Evolutionary conservation across 2,797 vertebrate genomes (phyloP), one percentile per base, ranked within the genome.

Genomic region (Chloroceryle inda): DNA sequence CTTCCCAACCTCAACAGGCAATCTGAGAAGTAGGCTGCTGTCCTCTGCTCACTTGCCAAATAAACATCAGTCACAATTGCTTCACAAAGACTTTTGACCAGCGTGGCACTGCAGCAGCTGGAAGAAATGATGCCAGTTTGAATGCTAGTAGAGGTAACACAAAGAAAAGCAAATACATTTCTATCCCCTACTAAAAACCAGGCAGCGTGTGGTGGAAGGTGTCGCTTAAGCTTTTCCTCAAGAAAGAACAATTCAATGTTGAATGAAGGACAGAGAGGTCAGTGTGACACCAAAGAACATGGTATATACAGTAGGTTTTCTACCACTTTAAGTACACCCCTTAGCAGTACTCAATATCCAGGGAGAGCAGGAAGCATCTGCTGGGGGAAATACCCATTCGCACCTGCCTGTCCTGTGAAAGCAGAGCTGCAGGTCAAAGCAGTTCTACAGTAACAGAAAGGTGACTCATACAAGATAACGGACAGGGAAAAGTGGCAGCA

Each of bases 21-120:
- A 59, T 63, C 68, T 59, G 53, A 62, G 61, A 68, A 58, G 38
- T 11, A 40, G 38, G 31, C 23, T 45, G 31, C 53, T 63, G 49
- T 58, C 38, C 63, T 78, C 53, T 78, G 81, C 53, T 38, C 4
- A 2, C 37, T 78, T 72, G 83, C 85, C 85, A 97, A 92, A 78
- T 72, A 89, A 50, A 87, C 74, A 78, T 84, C 66, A 75, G 62
- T 16, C 77, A 62, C 62, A 88, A 42, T 75, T 94, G 90, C 80
- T 90, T 90, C 71, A 94, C 59, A 76, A 63, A 88, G 44, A 67
- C 50, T 88, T 90, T 90, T 85, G 73, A 78, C 76, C 66, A 75
- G 31, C n/a, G 19, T 31, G 37, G 35, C 62, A 58, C 38, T 50
- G 69, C 45, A 63, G 55, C 44, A 75, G 15, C 53, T 77, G 72